Evolutionary conservation across 2,888 invertebrate genomes (phyloP).

Genomic region (Enoplolaimus lenunculus): DNA sequence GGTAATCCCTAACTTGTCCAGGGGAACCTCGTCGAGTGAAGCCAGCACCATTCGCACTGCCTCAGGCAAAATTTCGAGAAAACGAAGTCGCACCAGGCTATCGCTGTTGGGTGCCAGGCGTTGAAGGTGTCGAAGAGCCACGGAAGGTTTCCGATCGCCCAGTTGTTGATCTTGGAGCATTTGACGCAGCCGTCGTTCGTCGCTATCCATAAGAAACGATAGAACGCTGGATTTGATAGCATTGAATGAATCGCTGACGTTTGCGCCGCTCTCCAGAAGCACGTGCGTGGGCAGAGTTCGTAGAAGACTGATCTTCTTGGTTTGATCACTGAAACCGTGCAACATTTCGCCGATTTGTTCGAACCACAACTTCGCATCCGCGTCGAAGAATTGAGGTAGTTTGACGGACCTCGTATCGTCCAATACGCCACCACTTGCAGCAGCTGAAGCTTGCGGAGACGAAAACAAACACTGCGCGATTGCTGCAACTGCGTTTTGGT

Average conservation of each 20-base stretch:
- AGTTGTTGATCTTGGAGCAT: slow-evolving; percentile 3
- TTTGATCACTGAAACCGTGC: background rate
- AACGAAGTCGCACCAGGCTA: background rate
- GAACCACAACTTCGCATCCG: slow-evolving; percentile 4
- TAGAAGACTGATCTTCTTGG: slow-evolving; percentile 2
- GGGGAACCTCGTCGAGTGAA: background rate
- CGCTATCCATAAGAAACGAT: background rate
- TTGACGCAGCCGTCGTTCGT: slow-evolving; percentile 7
- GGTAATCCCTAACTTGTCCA: background rate
- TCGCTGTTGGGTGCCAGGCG: slow-evolving; percentile 6
- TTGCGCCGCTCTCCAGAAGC: background rate
- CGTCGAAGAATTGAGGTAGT: background rate
- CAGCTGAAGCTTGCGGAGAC: background rate
- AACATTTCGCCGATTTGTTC: slow-evolving; percentile 4
- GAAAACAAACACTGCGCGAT: background rate
- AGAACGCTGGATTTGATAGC: background rate
- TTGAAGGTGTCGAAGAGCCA: background rate
- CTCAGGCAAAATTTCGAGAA: slow-evolving; percentile 14
- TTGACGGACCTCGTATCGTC: background rate
- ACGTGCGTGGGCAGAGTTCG: background rate
- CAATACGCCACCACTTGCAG: background rate
- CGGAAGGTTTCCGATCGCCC: background rate
- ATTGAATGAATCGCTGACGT: slow-evolving; percentile 1
- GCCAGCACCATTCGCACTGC: slow-evolving; percentile 6
- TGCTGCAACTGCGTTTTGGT: background rate